These are phyloP conservation scores for Pelobates cultripes DNA, from an alignment of 2,797 vertebrate genomes.

Conservation along the genomic window DNA sequence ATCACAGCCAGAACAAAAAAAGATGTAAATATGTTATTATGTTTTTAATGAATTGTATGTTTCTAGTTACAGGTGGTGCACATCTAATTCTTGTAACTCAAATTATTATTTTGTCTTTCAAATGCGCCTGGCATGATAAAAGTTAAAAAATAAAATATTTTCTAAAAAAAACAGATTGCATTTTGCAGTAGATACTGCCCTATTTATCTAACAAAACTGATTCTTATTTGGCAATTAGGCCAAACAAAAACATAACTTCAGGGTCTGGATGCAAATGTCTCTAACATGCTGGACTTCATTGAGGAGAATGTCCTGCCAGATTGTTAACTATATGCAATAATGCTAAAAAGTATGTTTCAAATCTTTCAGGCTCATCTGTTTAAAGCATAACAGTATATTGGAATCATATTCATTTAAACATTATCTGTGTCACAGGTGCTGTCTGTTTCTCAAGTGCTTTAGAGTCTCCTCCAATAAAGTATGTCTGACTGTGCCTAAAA, in stretches of 20 bases:
- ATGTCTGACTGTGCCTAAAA: too few species aligned
- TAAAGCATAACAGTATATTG: slow-evolving; percentile 5
- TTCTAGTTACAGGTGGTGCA: neutral
- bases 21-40: neutral
- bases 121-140: slow-evolving; percentile 6
- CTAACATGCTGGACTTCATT: slow-evolving; percentile 34
- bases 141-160: too few species aligned
- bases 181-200: neutral
- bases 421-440: too few species aligned
- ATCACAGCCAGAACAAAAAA: neutral
- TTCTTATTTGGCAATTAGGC: slow-evolving; percentile 25
- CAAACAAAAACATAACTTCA: slow-evolving; percentile 1
- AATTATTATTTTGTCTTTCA: neutral
- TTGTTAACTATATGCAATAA: slow-evolving; percentile 2
- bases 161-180: neutral
- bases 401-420: neutral
- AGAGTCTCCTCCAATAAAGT: too few species aligned
- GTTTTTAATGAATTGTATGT: neutral
- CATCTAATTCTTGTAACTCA: neutral
- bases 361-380: slow-evolving; percentile 16
- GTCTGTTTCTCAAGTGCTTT: too few species aligned
- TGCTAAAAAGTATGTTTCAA: slow-evolving; percentile 29
- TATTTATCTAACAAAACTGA: slow-evolving; percentile 4
- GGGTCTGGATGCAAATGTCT: slow-evolving; percentile 23
- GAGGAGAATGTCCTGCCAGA: slow-evolving; percentile 42